Base-by-base conservation (phyloP, 64 coral and sea anemone genomes). In the Porites australiensis region DNA sequence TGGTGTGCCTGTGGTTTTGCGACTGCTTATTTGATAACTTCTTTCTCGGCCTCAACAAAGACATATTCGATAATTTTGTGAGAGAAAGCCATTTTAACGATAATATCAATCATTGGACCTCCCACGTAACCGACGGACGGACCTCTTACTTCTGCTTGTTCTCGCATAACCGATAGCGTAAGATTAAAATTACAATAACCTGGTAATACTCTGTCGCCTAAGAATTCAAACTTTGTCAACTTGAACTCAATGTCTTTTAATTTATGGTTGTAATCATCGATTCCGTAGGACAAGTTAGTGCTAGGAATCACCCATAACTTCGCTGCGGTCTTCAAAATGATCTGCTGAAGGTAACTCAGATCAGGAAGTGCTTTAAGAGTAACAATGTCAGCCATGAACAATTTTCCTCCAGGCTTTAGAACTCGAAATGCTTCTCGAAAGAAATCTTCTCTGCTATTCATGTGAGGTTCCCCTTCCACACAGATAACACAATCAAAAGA, bases 121-220 rank as follows among this genome's bases (percentile, higher is more conserved):
- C 27, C 27, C 27, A 37, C 27, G 27, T 37, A 37, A 37, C 27
- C 27, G 27, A 37, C 27, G 27, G 1, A 37, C 27, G 27, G 27
- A 37, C 27, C 27, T 62, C 91, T 77, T 19, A 93, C 47, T 75
- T 69, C 87, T 8, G 91, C 91, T 37, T 87, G 91, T 59, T 78
- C 46, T 65, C 73, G 81, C 59, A 93, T 93, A 69, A 93, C 91
- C 18, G 82, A 55, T 49, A 84, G 75, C 11, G 70, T 87, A 52
- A 93, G 82, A 69, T 93, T 93, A 21, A 87, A 77, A 93, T 55
- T n/a, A 37, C 27, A 37, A 37, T 37, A 37, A 37, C 27, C 27
- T 37, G 27, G 27, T 37, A 37, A 37, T 37, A 93, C 90, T 93
- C 82, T 77, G 60, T 93, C 90, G 59, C 90, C 90, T 78, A 93